Conservation (phyloP, 2,797 vertebrate genomes). For the Valencia hispanica region DNA sequence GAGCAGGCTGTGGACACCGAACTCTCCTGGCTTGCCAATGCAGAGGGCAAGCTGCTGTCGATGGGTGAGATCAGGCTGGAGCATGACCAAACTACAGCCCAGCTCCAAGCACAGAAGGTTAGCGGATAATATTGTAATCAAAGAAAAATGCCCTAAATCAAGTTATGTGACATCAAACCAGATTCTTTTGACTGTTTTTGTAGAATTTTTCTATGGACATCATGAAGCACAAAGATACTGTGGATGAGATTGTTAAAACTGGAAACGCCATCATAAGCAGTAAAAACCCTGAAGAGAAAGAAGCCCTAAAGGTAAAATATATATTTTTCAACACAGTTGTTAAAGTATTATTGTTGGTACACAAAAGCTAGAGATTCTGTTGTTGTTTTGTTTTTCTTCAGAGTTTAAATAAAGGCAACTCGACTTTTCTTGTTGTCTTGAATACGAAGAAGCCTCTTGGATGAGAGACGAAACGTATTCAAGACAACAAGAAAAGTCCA, state of each 20-base stretch:
- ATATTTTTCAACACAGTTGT: neutral
- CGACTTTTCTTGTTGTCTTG: no score
- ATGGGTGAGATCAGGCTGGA: slow-evolving; percentile 93
- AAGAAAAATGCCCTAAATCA: slow-evolving; percentile 29
- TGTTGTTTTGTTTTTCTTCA: slow-evolving; percentile 19
- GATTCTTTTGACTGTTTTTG: slow-evolving; percentile 54
- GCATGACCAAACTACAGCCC: slow-evolving; percentile 91
- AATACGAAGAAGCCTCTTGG: no score
- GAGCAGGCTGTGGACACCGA: slow-evolving; percentile 92
- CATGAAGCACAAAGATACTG: slow-evolving; percentile 94
- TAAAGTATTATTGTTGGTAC: neutral
- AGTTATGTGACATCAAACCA: slow-evolving; percentile 20
- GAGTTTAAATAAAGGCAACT: no score
- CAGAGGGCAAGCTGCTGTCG: slow-evolving; percentile 89
- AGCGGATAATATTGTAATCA: slow-evolving; percentile 33
- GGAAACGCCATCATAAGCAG: slow-evolving; percentile 87
- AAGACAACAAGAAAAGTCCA: no score
- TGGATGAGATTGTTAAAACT: slow-evolving; percentile 92
- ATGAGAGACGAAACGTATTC: no score
- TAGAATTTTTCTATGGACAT: slow-evolving; percentile 97
- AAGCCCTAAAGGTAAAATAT: slow-evolving; percentile 83
- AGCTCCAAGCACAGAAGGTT: slow-evolving; percentile 99
- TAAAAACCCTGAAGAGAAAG: slow-evolving; percentile 89
- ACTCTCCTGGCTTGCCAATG: slow-evolving; percentile 90
- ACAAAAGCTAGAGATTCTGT: neutral